Conservation (phyloP, 2,797 vertebrate species). For the Mionectes olivaceus region DNA sequence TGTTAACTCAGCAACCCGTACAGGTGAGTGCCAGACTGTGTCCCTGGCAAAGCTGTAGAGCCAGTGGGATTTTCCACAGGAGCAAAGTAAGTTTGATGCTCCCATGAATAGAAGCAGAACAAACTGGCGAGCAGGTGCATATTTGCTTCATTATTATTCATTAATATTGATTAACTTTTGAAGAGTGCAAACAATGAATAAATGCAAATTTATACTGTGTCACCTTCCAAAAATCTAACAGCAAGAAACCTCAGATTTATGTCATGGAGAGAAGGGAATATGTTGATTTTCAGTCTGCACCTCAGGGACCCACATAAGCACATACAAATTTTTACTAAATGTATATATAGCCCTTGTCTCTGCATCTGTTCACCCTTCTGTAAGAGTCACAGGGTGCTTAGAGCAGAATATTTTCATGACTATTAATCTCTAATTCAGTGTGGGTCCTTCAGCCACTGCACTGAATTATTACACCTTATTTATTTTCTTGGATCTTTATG, state of each 20-base stretch:
- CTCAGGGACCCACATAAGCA: background rate
- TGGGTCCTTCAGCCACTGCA: background rate
- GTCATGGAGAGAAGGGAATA: background rate
- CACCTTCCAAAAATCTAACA: background rate
- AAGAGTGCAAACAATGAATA: background rate
- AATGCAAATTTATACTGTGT: background rate
- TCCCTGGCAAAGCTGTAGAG: background rate
- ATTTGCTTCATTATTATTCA: background rate
- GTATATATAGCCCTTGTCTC: background rate
- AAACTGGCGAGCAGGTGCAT: background rate
- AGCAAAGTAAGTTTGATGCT: background rate
- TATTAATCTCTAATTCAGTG: background rate
- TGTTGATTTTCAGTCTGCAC: rapidly evolving
- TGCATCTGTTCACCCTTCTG: background rate
- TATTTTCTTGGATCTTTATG: background rate
- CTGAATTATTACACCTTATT: background rate
- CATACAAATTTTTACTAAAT: background rate
- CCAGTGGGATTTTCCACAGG: background rate
- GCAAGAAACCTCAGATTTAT: background rate
- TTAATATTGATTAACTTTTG: constrained; percentile 25
- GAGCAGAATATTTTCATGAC: background rate
- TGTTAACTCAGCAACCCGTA: background rate
- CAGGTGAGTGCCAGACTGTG: background rate
- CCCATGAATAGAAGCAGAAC: background rate
- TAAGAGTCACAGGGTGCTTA: background rate